Evolutionary conservation across 2,888 invertebrate species (phyloP).

Genomic region (Idaea biselata): DNA sequence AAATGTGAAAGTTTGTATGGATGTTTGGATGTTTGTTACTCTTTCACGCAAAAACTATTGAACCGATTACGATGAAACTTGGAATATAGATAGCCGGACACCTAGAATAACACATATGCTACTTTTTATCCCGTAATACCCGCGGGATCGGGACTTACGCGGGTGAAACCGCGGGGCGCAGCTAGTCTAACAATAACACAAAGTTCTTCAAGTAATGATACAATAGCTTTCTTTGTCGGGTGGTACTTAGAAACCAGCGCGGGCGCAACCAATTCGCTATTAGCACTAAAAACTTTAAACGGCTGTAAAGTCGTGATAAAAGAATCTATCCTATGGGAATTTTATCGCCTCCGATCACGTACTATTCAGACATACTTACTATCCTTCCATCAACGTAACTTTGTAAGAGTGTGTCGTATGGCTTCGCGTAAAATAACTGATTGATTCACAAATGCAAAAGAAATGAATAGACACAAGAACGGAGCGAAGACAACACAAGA

Average conservation of each 20-base stretch:
- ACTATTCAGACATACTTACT: not conserved
- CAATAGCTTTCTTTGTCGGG: not conserved
- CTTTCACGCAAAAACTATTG: too few relatives aligned
- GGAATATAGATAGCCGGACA: too few relatives aligned
- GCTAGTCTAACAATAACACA: too few relatives aligned
- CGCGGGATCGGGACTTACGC: too few relatives aligned
- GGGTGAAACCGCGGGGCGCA: too few relatives aligned
- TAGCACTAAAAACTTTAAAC: constrained; percentile 54
- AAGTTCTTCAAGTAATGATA: not conserved
- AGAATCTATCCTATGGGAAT: constrained; percentile 18
- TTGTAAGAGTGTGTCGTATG: not conserved
- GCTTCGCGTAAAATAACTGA: not conserved
- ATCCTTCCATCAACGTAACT: not conserved
- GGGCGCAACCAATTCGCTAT: constrained; percentile 44
- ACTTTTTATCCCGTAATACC: too few relatives aligned
- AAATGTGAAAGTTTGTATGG: too few relatives aligned
- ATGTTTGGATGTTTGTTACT: too few relatives aligned
- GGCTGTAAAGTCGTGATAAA: constrained; percentile 40
- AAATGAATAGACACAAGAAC: not conserved
- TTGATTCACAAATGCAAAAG: not conserved
- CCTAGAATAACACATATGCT: too few relatives aligned
- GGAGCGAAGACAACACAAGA: too few relatives aligned
- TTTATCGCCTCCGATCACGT: constrained; percentile 1
- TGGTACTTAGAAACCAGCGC: not conserved
- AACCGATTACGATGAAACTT: too few relatives aligned